These are phyloP conservation scores for Zaprionus bogoriensis DNA, from an alignment of 2,888 invertebrate species.

Conservation along the genomic window DNA sequence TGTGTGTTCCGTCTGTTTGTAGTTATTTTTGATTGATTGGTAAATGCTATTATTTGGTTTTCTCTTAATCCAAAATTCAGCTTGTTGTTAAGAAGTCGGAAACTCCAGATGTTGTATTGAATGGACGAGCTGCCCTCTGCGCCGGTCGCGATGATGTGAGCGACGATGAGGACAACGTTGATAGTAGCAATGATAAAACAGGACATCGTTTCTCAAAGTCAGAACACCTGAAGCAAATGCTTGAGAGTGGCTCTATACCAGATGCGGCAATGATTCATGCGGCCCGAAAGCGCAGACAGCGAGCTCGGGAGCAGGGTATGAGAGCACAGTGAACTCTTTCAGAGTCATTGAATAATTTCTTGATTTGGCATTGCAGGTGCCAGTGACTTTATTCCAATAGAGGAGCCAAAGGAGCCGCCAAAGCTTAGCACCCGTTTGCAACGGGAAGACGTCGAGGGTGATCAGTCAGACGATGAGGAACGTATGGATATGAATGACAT, in stretches of 20 bases:
- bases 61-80: constrained; percentile 74
- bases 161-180: constrained; percentile 84
- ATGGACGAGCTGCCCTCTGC: constrained; percentile 92
- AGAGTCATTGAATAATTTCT: neutral
- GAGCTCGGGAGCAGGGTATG: constrained; percentile 91
- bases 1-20: neutral
- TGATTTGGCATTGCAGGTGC: constrained; percentile 82
- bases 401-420: constrained; percentile 83
- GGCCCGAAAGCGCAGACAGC: constrained; percentile 96
- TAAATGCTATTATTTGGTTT: constrained; percentile 27
- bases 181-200: constrained; percentile 81
- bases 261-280: constrained; percentile 99
- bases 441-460: constrained; percentile 90
- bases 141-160: constrained; percentile 88
- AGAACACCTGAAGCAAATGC: constrained; percentile 90
- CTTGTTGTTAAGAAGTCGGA: constrained; percentile 85
- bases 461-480: constrained; percentile 91
- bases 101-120: constrained; percentile 86
- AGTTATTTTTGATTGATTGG: neutral
- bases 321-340: neutral
- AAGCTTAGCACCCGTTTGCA: constrained; percentile 86
- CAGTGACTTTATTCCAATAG: constrained; percentile 85
- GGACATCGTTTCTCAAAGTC: constrained; percentile 85
- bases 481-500: constrained; percentile 94
- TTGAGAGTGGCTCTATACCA: constrained; percentile 95